Base-by-base conservation (phyloP, 2,888 invertebrate species). In the Caenorhabditis sp. region DNA sequence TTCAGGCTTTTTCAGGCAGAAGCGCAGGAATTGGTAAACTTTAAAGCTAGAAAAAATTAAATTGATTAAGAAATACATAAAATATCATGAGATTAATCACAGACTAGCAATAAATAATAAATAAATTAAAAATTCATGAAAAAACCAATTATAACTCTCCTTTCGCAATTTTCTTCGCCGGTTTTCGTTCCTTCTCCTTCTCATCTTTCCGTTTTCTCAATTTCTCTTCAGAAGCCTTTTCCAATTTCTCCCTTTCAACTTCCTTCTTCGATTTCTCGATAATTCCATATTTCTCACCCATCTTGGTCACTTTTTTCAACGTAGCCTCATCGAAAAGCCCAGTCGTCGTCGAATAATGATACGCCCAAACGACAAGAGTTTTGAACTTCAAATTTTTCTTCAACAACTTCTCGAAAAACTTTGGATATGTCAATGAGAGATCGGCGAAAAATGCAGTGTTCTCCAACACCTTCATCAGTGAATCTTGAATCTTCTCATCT, bases 361-460 rank as follows among this genome's bases (percentile, higher is more conserved):
- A 77, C 5, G 72, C 77, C 76, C 77, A 77, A 12, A 75, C 70
- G 50, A 77, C 49, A 14, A 72, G 31, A 12, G 76, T 72, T 50
- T 77, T 74, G 60, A 79, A 57, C 51, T 77, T 79, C 23, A 75
- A 50, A 43, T 79, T 72, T 21, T 79, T 79, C 57, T 71, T 62
- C 24, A 79, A 26, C 21, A 58, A 31, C n/a, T 64, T 74, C 24
- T 62, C 65, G 58, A 78, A 65, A 23, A 60, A 51, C 27, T 63
- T 58, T 1, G 74, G 65, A 62, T 71, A 78, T 1, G 60, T 54
- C 6, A 74, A 51, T 1, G 76, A 69, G 10, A 79, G 43, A 19
- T 79, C 79, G 43, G 75, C 61, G 69, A 79, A 79, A 21, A 77
- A 62, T 1, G 77, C 74, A 0, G 71, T 72, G 66, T 79, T 79